Evolutionary conservation across 2,113 vertebrate genomes (phyloP), one percentile per base, ranked within the genome.

Genomic region (Neolamprologus modestus): DNA sequence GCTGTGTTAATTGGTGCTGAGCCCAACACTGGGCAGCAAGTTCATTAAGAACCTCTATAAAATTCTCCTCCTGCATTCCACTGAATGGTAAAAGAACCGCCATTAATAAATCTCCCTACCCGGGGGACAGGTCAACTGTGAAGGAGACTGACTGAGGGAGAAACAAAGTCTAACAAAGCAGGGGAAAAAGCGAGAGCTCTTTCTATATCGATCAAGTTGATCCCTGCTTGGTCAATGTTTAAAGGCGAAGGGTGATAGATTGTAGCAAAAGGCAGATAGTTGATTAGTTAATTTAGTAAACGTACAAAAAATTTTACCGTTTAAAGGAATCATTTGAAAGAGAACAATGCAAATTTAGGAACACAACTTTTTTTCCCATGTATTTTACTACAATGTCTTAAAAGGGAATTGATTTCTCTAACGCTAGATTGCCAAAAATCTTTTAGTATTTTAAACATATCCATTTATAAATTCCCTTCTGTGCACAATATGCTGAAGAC

Each of bases 1-100:
- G 96, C 97, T 93, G 96, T 97, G 98, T 97, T 99, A 99, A 98
- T 99, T 98, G 97, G 97, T 98, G 96, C 96, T 95, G 94, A 97
- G 96, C 96, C 96, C 96, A 97, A 96, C 92, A 90, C 63, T 95
- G 97, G 97, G 96, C 96, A 97, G 84, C 88, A 95, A 97, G 96
- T 97, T 96, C 97, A 98, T 98, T 97, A 97, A 96, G 96, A 95
- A 93, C 93, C 94, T 95, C 96, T 85, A 81, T 84, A 78, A 95
- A 95, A 96, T 87, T 71, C 83, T 84, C 85, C 83, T 42, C 59
- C 45, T 86, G 88, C 84, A 90, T 92, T 92, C 87, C 87, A 83
- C 40, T 92, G 85, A 94, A 97, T 97, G 96, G 96, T 93, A 52
- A 92, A 95, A 95, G 94, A 95, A 93, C 94, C 95, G 95, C 95